Evolutionary conservation across 2,888 invertebrate genomes (phyloP).

Genomic region (Clepsis dumicolana): DNA sequence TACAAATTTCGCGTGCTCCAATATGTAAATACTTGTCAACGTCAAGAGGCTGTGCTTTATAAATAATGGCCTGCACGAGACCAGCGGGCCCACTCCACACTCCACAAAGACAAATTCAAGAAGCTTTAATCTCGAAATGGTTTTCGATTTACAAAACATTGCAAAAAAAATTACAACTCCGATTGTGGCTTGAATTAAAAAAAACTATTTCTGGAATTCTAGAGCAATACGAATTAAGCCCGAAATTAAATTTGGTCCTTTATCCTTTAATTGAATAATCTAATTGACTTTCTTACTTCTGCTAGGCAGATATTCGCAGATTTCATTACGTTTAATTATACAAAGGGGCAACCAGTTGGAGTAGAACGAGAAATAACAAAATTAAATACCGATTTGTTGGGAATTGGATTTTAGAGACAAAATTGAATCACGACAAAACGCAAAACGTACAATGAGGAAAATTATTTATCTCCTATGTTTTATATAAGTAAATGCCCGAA

Average conservation of each 20-base stretch:
- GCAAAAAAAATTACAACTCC: background rate
- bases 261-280: slow-evolving; percentile 8
- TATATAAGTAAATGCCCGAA: too few relatives aligned
- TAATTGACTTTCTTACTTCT: background rate
- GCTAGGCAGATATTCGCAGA: background rate
- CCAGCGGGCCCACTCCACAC: too few relatives aligned
- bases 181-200: background rate
- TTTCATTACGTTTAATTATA: background rate
- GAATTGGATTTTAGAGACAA: background rate
- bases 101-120: too few relatives aligned
- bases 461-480: too few relatives aligned
- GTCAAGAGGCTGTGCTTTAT: too few relatives aligned
- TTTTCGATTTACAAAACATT: too few relatives aligned
- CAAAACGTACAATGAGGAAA: too few relatives aligned
- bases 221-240: background rate
- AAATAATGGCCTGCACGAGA: too few relatives aligned
- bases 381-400: background rate
- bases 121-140: too few relatives aligned
- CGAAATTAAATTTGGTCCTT: background rate
- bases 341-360: slow-evolving; percentile 3
- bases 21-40: too few relatives aligned
- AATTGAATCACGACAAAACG: background rate
- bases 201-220: background rate
- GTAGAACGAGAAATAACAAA: background rate
- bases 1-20: too few relatives aligned